phyloP scores from a whole-genome alignment of 2,888 invertebrate genomes.

The Trichogramma evanescens region DNA sequence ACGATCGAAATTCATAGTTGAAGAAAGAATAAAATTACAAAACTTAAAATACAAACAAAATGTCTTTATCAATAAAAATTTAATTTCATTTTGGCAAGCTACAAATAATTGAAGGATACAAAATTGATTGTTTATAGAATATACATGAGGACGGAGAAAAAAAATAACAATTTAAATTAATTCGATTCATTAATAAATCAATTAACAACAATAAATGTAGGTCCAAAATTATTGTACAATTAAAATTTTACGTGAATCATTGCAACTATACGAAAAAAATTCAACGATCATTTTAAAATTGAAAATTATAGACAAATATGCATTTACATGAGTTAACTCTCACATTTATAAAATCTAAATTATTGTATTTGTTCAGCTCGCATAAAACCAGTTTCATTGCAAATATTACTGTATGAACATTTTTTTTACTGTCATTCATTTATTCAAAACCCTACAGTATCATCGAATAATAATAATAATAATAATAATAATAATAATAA shows the following conservation, averaged over 20 bases:
- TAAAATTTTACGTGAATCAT: conserved; percentile 16
- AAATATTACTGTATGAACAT: conserved; percentile 15
- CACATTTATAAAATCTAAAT: conserved; percentile 23
- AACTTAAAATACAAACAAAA: conserved; percentile 15
- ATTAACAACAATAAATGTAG: conserved; percentile 13
- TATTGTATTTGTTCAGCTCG: conserved; percentile 22
- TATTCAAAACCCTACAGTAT: conserved; percentile 19
- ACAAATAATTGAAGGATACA: conserved; percentile 22
- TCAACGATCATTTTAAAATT: conserved; percentile 16
- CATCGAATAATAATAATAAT: conserved; percentile 14
- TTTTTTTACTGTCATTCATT: conserved; percentile 15
- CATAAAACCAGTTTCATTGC: conserved; percentile 23
- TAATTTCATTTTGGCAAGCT: conserved; percentile 24
- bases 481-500: conserved; percentile 16
- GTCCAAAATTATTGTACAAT: conserved; percentile 16
- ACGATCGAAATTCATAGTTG: not conserved
- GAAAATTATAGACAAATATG: conserved; percentile 14
- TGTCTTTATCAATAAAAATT: conserved; percentile 24
- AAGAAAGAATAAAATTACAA: conserved; percentile 9
- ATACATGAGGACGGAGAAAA: conserved; percentile 20
- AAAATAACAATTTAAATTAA: conserved; percentile 16
- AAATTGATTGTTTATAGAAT: conserved; percentile 13
- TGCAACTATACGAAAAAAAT: conserved; percentile 7
- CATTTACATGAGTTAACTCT: conserved; percentile 16
- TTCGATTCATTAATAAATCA: conserved; percentile 13